A percentile compares a stretch with the other conserved stretches of the same genome.
phyloP scores from a whole-genome alignment of 1,140 invertebrate genomes.

The Oedothorax gibbosus region DNA sequence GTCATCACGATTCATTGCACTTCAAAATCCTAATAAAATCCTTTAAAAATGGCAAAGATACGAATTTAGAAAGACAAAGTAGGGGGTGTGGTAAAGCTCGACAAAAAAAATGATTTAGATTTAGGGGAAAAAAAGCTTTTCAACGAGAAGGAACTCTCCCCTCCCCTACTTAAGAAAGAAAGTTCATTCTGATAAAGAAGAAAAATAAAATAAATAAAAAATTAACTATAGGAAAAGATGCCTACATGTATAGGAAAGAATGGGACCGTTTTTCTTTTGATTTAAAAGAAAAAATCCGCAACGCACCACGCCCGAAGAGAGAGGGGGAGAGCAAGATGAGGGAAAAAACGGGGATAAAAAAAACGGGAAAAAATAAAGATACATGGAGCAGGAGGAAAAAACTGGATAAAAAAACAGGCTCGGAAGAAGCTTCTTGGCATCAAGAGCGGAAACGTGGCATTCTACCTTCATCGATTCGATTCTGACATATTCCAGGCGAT shows the following conservation, averaged over 20 bases:
- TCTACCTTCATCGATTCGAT: slow-evolving; percentile 59
- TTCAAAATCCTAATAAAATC: too few relatives aligned
- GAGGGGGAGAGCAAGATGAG: neutral
- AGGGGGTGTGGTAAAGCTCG: slow-evolving; percentile 11
- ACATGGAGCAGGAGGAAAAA: neutral
- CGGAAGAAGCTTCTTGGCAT: slow-evolving; percentile 44
- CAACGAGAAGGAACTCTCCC: too few relatives aligned
- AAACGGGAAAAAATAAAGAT: slow-evolving; percentile 11
- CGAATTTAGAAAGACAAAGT: slow-evolving; percentile 22
- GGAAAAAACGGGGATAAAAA: neutral
- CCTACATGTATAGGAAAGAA: slow-evolving; percentile 29
- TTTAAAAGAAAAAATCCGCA: slow-evolving; percentile 47
- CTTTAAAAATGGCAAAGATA: neutral
- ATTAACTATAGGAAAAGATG: slow-evolving; percentile 16
- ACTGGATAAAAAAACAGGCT: neutral
- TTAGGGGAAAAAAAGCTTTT: neutral
- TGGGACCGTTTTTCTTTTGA: slow-evolving; percentile 45
- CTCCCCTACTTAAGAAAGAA: too few relatives aligned
- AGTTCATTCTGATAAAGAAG: too few relatives aligned
- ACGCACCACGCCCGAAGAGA: slow-evolving; percentile 38
- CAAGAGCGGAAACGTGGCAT: slow-evolving; percentile 36
- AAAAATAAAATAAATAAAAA: too few relatives aligned
- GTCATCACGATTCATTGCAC: too few relatives aligned
- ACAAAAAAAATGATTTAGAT: slow-evolving; percentile 21
- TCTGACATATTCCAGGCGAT: slow-evolving; percentile 60